These are phyloP conservation scores for Euphonia xanthogaster DNA, from an alignment of 2,797 vertebrate genomes.

Conservation along the genomic window DNA sequence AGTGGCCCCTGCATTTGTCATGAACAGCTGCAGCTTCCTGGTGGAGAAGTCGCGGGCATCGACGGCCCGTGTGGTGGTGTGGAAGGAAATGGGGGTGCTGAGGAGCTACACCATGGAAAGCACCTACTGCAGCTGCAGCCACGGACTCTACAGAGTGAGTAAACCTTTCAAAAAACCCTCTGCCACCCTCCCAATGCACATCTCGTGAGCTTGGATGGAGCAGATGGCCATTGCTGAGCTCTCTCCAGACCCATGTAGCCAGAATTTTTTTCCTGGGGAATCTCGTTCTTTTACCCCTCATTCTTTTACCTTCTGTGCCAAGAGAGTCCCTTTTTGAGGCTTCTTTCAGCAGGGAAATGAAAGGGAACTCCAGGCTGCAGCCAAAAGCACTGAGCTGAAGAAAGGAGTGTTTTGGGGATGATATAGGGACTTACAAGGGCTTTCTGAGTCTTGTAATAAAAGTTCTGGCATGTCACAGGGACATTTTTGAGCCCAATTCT, in stretches of 20 bases:
- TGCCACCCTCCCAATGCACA: not conserved
- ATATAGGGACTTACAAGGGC: not conserved
- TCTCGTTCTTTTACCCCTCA: not conserved
- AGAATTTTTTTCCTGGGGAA: not conserved
- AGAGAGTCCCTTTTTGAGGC: not conserved
- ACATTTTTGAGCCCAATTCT: not conserved
- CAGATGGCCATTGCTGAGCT: not conserved
- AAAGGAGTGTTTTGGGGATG: not conserved
- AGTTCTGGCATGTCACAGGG: not conserved
- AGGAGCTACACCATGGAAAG: slow-evolving; percentile 96
- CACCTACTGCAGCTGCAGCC: slow-evolving; percentile 90
- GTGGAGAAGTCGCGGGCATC: slow-evolving; percentile 90
- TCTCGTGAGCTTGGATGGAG: not conserved
- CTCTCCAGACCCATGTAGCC: not conserved
- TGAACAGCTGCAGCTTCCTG: slow-evolving; percentile 91
- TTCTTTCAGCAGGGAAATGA: not conserved
- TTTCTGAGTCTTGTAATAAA: not conserved
- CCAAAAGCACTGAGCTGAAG: not conserved
- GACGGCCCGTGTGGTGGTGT: slow-evolving; percentile 90
- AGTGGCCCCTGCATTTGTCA: slow-evolving; percentile 88
- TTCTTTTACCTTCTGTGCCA: not conserved
- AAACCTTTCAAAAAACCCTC: not conserved
- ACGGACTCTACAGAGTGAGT: slow-evolving; percentile 88
- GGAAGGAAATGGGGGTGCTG: slow-evolving; percentile 90
- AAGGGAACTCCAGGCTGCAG: not conserved